Base-by-base conservation (phyloP, 2,888 invertebrate species). In the Rotaria macrura region DNA sequence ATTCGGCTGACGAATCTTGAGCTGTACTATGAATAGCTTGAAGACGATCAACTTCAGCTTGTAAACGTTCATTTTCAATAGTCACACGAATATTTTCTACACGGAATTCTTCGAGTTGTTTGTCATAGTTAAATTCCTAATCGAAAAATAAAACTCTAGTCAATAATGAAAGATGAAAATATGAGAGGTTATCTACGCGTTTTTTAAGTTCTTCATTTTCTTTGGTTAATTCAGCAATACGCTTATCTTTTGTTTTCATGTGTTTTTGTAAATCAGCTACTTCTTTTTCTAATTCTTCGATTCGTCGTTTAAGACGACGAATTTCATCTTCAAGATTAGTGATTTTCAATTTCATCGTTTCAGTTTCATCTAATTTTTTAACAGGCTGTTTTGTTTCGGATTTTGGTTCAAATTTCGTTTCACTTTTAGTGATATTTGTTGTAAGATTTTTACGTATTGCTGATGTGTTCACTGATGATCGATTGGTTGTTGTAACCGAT, bases 191-290 rank as follows among this genome's bases (percentile, higher is more conserved):
- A 34, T 65, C 6, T 34, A 65, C 74, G 7, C 38, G 6, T 74
- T 74, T 74, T 43, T 74, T 74, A 23, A 74, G 23, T 74, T 74
- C 74, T 10, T 90, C 89, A 86, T 90, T 90, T 38, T 88, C 87
- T 57, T 87, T 88, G 49, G 87, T 86, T 23, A 88, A 84, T 83
- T 89, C 88, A 20, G 86, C 83, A n/a, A 89, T 85, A 74, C 87
- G 88, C 83, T 87, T 87, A 38, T 89, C 89, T 74, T 74, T 74
- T 23, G 12, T 74, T 74, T 43, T 38, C 0, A n/a, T 10, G 7
- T 74, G 74, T 74, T 43, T 74, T 40, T 74, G 74, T 74, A 74
- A 25, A 25, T 74, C 74, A 74, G 10, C 25, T n/a, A 74, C 29
- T n/a, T 74, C 74, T 74, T 74, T 74, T 74, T 74, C 74, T 74